Base-by-base conservation (phyloP, 2,113 vertebrate genomes). In the Mormoops blainvillei region DNA sequence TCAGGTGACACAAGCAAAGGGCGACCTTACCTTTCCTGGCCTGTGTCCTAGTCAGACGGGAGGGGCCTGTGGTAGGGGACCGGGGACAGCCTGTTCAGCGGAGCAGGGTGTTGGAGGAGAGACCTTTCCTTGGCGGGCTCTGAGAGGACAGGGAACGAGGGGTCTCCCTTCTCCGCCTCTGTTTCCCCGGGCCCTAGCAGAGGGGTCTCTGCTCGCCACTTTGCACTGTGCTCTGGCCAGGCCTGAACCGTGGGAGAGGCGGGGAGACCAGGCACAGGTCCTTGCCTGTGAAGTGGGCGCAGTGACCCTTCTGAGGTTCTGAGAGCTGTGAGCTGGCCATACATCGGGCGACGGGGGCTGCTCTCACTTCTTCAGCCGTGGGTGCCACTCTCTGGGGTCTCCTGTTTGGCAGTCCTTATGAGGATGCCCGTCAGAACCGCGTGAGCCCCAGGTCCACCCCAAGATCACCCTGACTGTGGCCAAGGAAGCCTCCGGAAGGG, bases 211-310 rank as follows among this genome's bases (percentile, higher is more conserved):
- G 63, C 45, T 43, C n/a, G 36, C 36, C 15, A 52, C 13, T 18
- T 11, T 1, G 0, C 45, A 41, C 43, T 28, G 5, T 7, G 24
- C 0, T 87, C 45, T 8, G 0, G 24, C 65, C 71, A 63, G 52
- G 43, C 38, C 65, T 33, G 38, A 19, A 2, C n/a, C 8, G 14
- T 3, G 41, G n/a, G 65, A 24, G 65, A 0, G 2, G 22, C 6
- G 19, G 48, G 18, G 52, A 71, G 45, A 52, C 24, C 2, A 73
- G 65, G n/a, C 26, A 15, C 18, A 4, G 43, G 3, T n/a, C 50
- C 28, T 71, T 5, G 14, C 76, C 50, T 71, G 45, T 22, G 56
- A 83, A 67, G 28, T 28, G 58, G 65, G 26, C 26, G 26, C 11
- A 31, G 3, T 3, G 12, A 28, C 20, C 65, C 50, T 50, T 26